A percentile compares a stretch with the other conserved stretches of the same genome.
Evolutionary conservation across 2,797 vertebrate genomes (phyloP).

Genomic region (Prunella strophiata): DNA sequence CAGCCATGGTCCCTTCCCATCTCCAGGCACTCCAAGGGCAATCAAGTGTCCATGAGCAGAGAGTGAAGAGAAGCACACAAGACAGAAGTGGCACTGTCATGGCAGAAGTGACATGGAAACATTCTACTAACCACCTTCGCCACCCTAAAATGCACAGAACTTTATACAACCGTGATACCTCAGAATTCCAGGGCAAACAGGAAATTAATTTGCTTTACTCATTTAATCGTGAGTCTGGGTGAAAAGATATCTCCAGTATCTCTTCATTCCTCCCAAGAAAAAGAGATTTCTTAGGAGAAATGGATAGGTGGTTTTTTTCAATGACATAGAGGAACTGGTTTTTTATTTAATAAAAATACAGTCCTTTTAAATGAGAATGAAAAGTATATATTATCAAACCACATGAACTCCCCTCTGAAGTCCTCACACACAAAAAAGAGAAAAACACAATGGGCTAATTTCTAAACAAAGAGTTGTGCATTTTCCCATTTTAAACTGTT

Average conservation of each 20-base stretch:
- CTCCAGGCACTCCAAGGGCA: neutral
- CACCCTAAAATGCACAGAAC: neutral
- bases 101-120: neutral
- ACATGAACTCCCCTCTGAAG: neutral
- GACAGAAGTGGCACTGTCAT: neutral
- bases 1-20: neutral
- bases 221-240: neutral
- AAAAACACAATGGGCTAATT: constrained; percentile 36
- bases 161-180: rapidly evolving
- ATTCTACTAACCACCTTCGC: neutral
- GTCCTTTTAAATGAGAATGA: neutral
- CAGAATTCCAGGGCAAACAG: neutral
- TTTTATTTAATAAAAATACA: neutral
- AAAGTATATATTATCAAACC: neutral
- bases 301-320: neutral
- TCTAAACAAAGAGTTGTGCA: constrained; percentile 10
- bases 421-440: neutral
- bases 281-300: neutral
- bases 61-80: neutral
- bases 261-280: neutral
- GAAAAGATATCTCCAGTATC: neutral
- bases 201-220: neutral
- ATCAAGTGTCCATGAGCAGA: neutral
- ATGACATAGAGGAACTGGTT: neutral
- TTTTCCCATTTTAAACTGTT: constrained; percentile 41